Conservation (phyloP, 1,140 invertebrate species). For the Heliconius hewitsoni region DNA sequence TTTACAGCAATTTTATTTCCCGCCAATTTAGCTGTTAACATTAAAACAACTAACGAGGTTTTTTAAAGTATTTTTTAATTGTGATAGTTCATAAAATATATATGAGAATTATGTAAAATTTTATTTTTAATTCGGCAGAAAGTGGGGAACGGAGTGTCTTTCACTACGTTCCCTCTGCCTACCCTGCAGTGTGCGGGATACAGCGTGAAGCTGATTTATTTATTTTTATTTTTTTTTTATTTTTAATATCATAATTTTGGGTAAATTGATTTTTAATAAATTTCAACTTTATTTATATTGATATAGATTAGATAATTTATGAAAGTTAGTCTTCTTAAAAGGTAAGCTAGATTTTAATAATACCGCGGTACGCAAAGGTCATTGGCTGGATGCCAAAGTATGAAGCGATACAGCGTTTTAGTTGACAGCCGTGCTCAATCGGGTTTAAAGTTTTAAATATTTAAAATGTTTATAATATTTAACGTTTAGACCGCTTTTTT, state of each 20-base stretch:
- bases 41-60: not conserved
- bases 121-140: not conserved
- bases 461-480: slow-evolving; percentile 2
- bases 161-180: too few relatives aligned
- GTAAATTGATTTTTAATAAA: not conserved
- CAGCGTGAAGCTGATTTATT: too few relatives aligned
- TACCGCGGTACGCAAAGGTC: slow-evolving; percentile 50
- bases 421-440: slow-evolving; percentile 58
- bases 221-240: too few relatives aligned
- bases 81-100: not conserved
- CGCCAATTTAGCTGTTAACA: not conserved
- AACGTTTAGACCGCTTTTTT: not conserved
- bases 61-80: slow-evolving; percentile 3
- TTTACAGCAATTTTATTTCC: not conserved
- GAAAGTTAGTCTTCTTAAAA: not conserved
- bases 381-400: slow-evolving; percentile 55
- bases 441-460: slow-evolving; percentile 49
- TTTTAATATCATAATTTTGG: not conserved
- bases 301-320: slow-evolving; percentile 33
- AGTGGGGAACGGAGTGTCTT: too few relatives aligned
- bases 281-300: slow-evolving; percentile 28
- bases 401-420: slow-evolving; percentile 53
- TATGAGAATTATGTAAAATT: not conserved
- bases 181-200: too few relatives aligned
- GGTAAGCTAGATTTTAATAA: slow-evolving; percentile 54